Conservation (phyloP, 30 jellyfish, hydroid and myxozoan species). For the Haliclystus octoradiatus region DNA sequence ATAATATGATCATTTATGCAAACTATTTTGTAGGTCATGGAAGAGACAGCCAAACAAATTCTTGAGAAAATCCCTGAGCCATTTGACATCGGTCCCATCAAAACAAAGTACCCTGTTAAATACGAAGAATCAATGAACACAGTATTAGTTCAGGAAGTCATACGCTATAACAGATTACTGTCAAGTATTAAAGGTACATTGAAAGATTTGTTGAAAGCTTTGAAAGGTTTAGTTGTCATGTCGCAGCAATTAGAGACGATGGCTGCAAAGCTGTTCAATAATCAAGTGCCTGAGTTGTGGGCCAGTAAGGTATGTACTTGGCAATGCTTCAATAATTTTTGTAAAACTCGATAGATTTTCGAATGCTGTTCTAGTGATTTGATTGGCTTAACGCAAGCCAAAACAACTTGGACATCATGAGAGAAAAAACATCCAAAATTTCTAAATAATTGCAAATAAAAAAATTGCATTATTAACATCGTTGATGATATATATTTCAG, state of each 20-base stretch:
- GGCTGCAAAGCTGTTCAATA: constrained; percentile 64
- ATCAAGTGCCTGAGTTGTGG: constrained; percentile 90
- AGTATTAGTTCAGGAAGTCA: constrained; percentile 75
- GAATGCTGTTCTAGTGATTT: no score
- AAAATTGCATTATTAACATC: no score
- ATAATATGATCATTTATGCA: no score
- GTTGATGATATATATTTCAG: no score
- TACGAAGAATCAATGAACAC: constrained; percentile 95
- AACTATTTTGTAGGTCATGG: constrained; percentile 49
- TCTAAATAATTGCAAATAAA: no score
- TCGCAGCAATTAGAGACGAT: constrained; percentile 85
- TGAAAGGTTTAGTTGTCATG: constrained; percentile 90
- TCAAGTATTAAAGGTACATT: constrained; percentile 40
- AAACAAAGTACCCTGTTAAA: constrained; percentile 69
- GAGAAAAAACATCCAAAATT: no score
- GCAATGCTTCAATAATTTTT: no score
- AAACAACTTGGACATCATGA: no score
- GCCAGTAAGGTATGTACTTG: constrained; percentile 63
- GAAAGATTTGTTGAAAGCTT: constrained; percentile 67
- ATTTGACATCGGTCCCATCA: constrained; percentile 38
- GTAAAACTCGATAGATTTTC: no score
- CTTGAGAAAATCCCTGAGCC: constrained; percentile 68
- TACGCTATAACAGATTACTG: constrained; percentile 68
- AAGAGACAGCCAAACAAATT: constrained; percentile 65
- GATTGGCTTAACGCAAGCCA: no score